Conservation (phyloP, 2,797 vertebrate species). For the Scolopax rusticola region DNA sequence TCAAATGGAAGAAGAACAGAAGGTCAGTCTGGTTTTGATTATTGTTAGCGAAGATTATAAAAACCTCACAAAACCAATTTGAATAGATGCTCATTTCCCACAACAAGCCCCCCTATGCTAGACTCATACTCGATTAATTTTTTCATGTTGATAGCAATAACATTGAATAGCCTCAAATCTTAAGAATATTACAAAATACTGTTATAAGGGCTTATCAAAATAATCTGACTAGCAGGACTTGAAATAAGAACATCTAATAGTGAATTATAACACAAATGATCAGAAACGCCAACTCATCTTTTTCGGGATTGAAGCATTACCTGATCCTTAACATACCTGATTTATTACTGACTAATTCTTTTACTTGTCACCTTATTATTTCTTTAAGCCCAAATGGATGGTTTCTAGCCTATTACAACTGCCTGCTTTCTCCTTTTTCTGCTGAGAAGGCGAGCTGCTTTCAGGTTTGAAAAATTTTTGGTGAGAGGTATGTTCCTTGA, state of each 20-base stretch:
- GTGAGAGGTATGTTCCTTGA: background rate
- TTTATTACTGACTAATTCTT: background rate
- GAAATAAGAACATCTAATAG: background rate
- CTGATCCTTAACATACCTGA: background rate
- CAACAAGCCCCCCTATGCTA: background rate
- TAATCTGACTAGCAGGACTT: background rate
- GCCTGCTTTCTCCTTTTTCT: background rate
- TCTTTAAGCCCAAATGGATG: background rate
- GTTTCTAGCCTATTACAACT: background rate
- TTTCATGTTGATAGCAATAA: background rate
- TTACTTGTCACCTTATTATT: background rate
- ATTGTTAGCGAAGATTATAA: background rate
- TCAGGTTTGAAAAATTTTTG: constrained; percentile 5
- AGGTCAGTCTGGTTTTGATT: background rate
- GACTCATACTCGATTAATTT: background rate
- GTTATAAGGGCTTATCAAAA: background rate
- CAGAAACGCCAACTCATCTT: background rate
- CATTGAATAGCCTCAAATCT: background rate
- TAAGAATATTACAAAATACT: background rate
- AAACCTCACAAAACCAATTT: background rate
- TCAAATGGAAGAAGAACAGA: background rate
- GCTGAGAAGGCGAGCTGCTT: background rate
- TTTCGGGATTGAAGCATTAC: background rate
- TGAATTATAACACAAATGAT: background rate
- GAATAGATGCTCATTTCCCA: background rate